Evolutionary conservation across 1,140 invertebrate genomes (phyloP).

Genomic region (Bradynema listronoti): DNA sequence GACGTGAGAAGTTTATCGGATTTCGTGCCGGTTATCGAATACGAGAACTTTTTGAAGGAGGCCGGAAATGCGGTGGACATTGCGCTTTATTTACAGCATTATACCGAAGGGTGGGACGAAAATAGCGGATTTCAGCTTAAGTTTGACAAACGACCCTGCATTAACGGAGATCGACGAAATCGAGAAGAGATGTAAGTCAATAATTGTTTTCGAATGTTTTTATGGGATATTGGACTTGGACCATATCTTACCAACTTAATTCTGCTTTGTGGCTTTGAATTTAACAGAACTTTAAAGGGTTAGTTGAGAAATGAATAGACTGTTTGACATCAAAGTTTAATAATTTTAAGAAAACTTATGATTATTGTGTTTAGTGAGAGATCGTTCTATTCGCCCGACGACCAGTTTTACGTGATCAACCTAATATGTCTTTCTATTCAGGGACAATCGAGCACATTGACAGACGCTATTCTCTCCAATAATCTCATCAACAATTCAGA

Average conservation of each 20-base stretch:
- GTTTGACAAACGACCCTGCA: slow-evolving; percentile 66
- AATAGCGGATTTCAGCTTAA: slow-evolving; percentile 75
- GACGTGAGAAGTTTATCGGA: slow-evolving; percentile 71
- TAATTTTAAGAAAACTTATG: no score
- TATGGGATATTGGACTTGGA: neutral
- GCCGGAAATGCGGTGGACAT: slow-evolving; percentile 66
- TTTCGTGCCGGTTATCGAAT: slow-evolving; percentile 79
- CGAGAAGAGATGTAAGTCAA: slow-evolving; percentile 50
- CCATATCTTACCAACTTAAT: no score
- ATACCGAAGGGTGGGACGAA: slow-evolving; percentile 71
- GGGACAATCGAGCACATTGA: slow-evolving; percentile 68
- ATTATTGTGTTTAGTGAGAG: slow-evolving; percentile 58
- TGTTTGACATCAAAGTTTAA: no score
- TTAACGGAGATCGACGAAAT: slow-evolving; percentile 52
- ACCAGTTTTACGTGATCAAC: slow-evolving; percentile 65
- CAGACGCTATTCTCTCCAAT: slow-evolving; percentile 51
- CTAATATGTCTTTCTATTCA: slow-evolving; percentile 76
- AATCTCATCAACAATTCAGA: no score
- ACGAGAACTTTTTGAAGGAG: slow-evolving; percentile 70
- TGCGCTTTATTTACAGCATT: slow-evolving; percentile 77
- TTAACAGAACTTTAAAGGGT: no score
- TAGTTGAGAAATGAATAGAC: no score
- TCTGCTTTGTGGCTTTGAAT: no score
- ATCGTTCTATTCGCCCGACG: slow-evolving; percentile 66
- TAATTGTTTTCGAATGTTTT: slow-evolving; percentile 29